Conservation (phyloP, 2,888 invertebrate genomes). For the Patella depressa region DNA sequence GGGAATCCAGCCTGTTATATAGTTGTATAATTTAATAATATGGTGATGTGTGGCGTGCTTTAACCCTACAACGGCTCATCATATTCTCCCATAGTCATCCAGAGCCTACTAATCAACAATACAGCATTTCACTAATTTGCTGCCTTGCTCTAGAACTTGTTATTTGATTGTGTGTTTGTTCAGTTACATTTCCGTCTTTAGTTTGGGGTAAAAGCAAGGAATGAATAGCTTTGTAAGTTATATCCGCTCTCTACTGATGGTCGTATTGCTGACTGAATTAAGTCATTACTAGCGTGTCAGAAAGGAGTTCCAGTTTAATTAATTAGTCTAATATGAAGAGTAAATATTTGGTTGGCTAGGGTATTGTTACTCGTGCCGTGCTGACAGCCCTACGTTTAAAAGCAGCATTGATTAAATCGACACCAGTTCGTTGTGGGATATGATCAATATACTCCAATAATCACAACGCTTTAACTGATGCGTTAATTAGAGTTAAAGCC, state of each 20-base stretch:
- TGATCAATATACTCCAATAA: neutral
- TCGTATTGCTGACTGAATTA: conserved; percentile 23
- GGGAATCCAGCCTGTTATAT: neutral
- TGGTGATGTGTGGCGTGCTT: conserved; percentile 6
- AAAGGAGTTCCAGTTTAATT: conserved; percentile 28
- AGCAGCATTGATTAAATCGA: conserved; percentile 25
- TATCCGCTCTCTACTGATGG: conserved; percentile 7
- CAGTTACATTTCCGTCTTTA: conserved; percentile 12
- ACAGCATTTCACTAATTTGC: conserved; percentile 7
- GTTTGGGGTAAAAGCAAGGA: neutral
- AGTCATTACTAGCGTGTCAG: conserved; percentile 28
- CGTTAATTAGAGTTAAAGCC: conserved; percentile 13
- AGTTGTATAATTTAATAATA: conserved; percentile 7
- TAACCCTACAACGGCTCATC: conserved; percentile 7
- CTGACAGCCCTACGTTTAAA: conserved; percentile 20
- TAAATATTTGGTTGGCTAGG: conserved; percentile 26
- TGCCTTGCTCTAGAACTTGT: neutral
- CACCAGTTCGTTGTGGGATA: conserved; percentile 4
- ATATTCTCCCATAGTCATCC: neutral
- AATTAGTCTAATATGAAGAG: conserved; percentile 30
- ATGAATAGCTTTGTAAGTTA: conserved; percentile 9
- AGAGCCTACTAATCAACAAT: conserved; percentile 2
- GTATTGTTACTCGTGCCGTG: conserved; percentile 21
- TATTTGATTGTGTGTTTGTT: conserved; percentile 9
- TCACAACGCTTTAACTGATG: conserved; percentile 9